Evolutionary conservation across 1,140 invertebrate genomes (phyloP).

Genomic region (Drosophila saltans): DNA sequence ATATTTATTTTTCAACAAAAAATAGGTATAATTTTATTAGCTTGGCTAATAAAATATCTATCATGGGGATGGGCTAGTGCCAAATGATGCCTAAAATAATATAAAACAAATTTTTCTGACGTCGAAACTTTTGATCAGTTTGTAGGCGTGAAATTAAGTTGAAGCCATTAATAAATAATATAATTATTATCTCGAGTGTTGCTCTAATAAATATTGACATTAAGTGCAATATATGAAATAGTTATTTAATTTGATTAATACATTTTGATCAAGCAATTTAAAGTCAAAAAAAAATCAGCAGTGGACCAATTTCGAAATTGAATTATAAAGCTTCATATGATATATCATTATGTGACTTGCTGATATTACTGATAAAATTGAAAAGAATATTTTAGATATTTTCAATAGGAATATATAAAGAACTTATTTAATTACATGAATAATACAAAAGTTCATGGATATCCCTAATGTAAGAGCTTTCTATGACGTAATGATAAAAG

Average conservation of each 20-base stretch:
- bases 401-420: too few species aligned
- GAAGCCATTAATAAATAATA: conserved; percentile 35
- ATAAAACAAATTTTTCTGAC: conserved; percentile 29
- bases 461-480: too few species aligned
- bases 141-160: not conserved
- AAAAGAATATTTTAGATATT: too few species aligned
- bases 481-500: too few species aligned
- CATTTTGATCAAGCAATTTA: not conserved
- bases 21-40: conserved; percentile 39
- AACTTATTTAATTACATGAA: too few species aligned
- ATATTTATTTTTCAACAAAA: conserved; percentile 23
- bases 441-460: too few species aligned
- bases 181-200: conserved; percentile 2
- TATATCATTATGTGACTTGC: not conserved
- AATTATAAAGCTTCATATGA: too few species aligned
- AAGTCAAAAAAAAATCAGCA: too few species aligned
- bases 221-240: not conserved
- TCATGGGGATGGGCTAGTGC: conserved; percentile 11
- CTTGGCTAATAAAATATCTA: conserved; percentile 39
- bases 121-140: conserved; percentile 18
- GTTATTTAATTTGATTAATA: not conserved
- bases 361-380: not conserved
- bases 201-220: conserved; percentile 41
- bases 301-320: too few species aligned
- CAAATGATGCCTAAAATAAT: conserved; percentile 58